Evolutionary conservation across 1,140 invertebrate species (phyloP), one percentile per base, ranked within the genome.

Genomic region (Mycetomoellerius zeteki): DNA sequence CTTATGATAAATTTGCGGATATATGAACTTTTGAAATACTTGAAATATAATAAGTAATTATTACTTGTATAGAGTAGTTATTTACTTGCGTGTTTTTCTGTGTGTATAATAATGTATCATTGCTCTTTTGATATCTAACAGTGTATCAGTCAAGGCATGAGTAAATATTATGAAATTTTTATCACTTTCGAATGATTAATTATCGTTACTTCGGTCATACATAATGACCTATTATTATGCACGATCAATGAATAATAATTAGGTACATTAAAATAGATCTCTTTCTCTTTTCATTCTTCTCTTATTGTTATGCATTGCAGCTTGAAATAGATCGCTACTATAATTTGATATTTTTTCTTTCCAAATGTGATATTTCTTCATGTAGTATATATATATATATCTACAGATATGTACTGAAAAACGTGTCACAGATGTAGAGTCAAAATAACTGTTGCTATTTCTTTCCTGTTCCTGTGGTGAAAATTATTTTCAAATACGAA

Each of bases 401-500:
- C 7, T 52, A 19, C 16, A 33, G 14, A 80, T 37, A 30, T 19
- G 4, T 33, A 19, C 0, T 50, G 10, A 71, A 56, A 56, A 56
- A n/a, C 0, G 37, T 10, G 50, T 71, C 78, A 69, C n/a, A 67
- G 8, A 43, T 69, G 10, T 21, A 21, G 8, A n/a, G 24, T 47
- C 73, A 27, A 82, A 58, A 72, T 58, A 58, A 72, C 6, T 30
- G 19, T 21, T 80, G 16, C 4, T 30, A 10, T 30, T 16, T 30
- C 8, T 37, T n/a, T 56, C 27, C 37, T 43, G 1, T 6, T 8
- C 3, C 10, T 21, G n/a, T 37, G 10, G 3, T 24, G 7, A 58
- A 8, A 50, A 43, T 19, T 21, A 52, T 75, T 84, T 75, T 75
- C 2, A 47, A 50, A 84, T 62, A 24, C 19, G 21, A 24, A 33